These are phyloP conservation scores for Crotalus horridus DNA, from an alignment of 2,113 vertebrate genomes.

Conservation along the genomic window DNA sequence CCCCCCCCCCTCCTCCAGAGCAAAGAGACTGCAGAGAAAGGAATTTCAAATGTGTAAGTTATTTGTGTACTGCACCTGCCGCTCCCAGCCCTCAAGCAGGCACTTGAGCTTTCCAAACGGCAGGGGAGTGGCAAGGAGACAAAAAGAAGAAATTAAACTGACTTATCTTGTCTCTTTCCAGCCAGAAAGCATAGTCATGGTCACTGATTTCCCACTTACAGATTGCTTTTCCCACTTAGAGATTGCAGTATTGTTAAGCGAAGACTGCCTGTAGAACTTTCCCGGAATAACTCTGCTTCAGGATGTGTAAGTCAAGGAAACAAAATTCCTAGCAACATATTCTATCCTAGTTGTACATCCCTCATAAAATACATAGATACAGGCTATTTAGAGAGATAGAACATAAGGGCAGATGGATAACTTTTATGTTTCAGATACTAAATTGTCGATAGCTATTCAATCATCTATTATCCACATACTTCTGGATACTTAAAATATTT, in stretches of 20 bases:
- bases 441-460: slow-evolving; percentile 2
- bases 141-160: not conserved
- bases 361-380: not conserved
- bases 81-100: not conserved
- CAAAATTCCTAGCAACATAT: not conserved
- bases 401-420: not conserved
- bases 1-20: not conserved
- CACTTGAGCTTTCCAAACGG: not conserved
- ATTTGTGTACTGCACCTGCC: not conserved
- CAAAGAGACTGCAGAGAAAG: not conserved
- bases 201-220: not conserved
- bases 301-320: not conserved
- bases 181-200: not conserved
- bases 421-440: not conserved
- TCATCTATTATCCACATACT: slow-evolving; percentile 12
- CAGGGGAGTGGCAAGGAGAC: not conserved
- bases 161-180: not conserved
- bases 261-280: not conserved
- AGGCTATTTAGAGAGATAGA: not conserved
- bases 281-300: not conserved
- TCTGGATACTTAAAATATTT: not conserved
- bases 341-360: not conserved
- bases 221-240: not conserved
- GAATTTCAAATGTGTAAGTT: not conserved
- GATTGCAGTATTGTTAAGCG: not conserved